phyloP scores from a whole-genome alignment of 2,888 invertebrate genomes.

The Philonicus albiceps region DNA sequence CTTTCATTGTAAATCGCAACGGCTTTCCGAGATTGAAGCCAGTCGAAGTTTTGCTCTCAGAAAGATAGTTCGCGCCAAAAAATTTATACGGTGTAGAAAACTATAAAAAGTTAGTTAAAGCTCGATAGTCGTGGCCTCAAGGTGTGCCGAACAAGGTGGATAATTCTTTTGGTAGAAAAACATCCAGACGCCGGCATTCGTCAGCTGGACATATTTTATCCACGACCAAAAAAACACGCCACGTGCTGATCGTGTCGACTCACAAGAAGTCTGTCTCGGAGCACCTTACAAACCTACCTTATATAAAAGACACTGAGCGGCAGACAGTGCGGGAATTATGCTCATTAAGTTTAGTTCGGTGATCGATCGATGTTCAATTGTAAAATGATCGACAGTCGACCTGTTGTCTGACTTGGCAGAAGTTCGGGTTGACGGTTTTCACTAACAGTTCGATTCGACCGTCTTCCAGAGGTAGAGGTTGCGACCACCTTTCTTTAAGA shows the following conservation, averaged over 20 bases:
- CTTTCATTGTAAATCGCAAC: neutral
- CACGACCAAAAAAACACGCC: neutral
- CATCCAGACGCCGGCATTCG: neutral
- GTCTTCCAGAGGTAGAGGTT: neutral
- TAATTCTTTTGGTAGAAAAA: neutral
- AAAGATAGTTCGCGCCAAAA: neutral
- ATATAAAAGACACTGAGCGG: neutral
- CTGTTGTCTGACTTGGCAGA: neutral
- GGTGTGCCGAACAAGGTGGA: neutral
- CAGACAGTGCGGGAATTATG: neutral
- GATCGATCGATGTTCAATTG: neutral
- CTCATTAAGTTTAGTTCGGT: neutral
- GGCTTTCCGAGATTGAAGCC: neutral
- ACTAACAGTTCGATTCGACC: neutral
- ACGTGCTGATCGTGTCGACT: neutral
- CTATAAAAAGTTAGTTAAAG: neutral
- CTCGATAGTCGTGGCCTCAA: neutral
- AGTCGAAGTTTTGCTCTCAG: neutral
- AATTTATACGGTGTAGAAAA: neutral
- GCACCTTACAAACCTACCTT: neutral
- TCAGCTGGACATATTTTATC: neutral
- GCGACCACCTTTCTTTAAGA: neutral
- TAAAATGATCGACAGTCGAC: neutral
- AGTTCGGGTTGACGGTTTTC: neutral
- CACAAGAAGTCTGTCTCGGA: neutral